Base-by-base conservation (phyloP, 53 echinoderm and acorn worm genomes). In the Luidia sarsii region DNA sequence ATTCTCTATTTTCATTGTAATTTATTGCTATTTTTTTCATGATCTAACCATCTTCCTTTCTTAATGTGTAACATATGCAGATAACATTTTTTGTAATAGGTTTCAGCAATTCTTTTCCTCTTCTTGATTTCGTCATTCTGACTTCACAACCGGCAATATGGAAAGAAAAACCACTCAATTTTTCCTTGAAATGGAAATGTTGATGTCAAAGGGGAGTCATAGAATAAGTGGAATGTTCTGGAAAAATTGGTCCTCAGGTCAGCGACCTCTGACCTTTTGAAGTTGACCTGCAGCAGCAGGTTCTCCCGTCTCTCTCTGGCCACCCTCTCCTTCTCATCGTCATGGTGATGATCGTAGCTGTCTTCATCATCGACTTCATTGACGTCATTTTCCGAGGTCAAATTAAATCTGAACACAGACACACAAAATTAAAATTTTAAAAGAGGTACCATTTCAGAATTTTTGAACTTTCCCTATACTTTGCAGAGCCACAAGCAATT, bases 361-460 rank as follows among this genome's bases (percentile, higher is more conserved):
- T 90, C 91, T 7, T 82, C 83, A 30, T 7, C 37, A 14, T 88
- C 94, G 4, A 70, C 72, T 28, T n/a, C n/a, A n/a, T n/a, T n/a
- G n/a, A n/a, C n/a, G n/a, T n/a, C n/a, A n/a, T n/a, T n/a, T n/a
- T 87, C 90, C 1, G 87, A 87, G 71, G 89, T 86, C 37, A 91
- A 33, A 23, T 91, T 94, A 82, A 94, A 94, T 55, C 94, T 94
- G 52, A 13, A 21, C 34, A n/a, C n/a, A 57, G 19, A 57, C 7
- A 8, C 7, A 24, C 9, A 57, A 21, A 57, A 20, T 10, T 57
- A 57, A 8, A 57, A 14, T 11, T n/a, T 57, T 20, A 7, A 7
- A 57, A 20, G 19, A 7, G 7, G 8, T 57, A 24, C 7, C 46
- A 45, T 9, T 9, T 45, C 14, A 45, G 7, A 9, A 14, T 14